Evolutionary conservation across 1,140 invertebrate species (phyloP), one percentile per base, ranked within the genome.

Genomic region (Drosophila subpulchrella): DNA sequence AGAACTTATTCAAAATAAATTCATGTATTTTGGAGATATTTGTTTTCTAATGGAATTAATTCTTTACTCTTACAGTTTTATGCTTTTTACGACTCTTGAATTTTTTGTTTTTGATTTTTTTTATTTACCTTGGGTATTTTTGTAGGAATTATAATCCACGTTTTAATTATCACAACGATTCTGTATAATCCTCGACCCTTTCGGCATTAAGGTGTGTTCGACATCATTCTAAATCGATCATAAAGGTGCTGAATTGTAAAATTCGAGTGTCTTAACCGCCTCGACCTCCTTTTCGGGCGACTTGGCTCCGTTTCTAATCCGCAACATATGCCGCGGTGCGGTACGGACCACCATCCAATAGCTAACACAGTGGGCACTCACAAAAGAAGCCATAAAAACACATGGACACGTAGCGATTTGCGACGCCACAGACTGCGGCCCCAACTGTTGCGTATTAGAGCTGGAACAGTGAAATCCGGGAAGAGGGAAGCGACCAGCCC

Each of bases 381-480:
- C 82, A 85, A 85, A 71, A 86, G 78, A 76, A 63, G 75, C 65
- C 68, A 86, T 85, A 86, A 85, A 84, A 66, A 44, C 68, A 57
- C 51, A 79, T 56, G 56, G 82, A 85, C 83, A 85, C 78, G 83
- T 85, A 82, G 71, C 81, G 82, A 86, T 84, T 84, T 74, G 81
- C 80, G 82, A 73, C 81, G 81, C 77, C 56, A 17, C 56, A 60
- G 59, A 72, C 51, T 46, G 73, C 44, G 59, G 55, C 70, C 34
- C 74, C 61, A 75, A 73, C 76, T 80, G 82, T 73, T 86, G 78
- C 72, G 83, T 78, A 82, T 82, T 82, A 82, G 80, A 70, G 79
- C 79, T 78, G 70, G 67, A 66, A 61, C 78, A 73, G 47, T n/a
- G 46, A 61, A 81, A 72, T 86, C 78, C 72, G 61, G 68, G 63